Base-by-base conservation (phyloP, 2,113 vertebrate genomes). In the Micromys minutus region DNA sequence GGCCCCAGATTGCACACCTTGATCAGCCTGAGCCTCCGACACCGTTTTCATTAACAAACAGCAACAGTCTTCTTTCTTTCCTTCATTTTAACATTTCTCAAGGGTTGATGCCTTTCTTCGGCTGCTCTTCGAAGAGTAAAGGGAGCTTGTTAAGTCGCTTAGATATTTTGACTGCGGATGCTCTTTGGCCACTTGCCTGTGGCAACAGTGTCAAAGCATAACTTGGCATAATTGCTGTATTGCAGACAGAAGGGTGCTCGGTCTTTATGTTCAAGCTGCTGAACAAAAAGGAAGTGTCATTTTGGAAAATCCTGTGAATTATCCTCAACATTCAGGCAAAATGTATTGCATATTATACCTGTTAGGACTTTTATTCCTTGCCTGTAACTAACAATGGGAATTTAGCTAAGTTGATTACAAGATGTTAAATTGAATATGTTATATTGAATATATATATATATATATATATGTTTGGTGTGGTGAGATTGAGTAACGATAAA, bases 211-310 rank as follows among this genome's bases (percentile, higher is more conserved):
- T 99, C 99, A 99, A 99, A 99, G 99, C 98, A 98, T 99, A 99
- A 99, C 99, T 99, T 99, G 99, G 98, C 99, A 98, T 99, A 99
- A 99, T 99, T 99, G 99, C 99, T 99, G 98, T 99, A 99, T 99
- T 99, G 98, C 99, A 99, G 99, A 99, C 99, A 99, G 99, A 99
- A 98, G 99, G 99, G 99, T 99, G 98, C 98, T 98, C 99, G 98
- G 98, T 98, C 98, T 99, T 98, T 98, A 98, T 98, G 98, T 98
- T 98, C 98, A 98, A 99, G 98, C 98, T 99, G 99, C 99, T 99
- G 99, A 99, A 99, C 99, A 99, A 99, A 99, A 99, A 98, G 98
- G 98, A 99, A 99, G 98, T 99, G 98, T 99, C 99, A 98, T 99
- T 98, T 98, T 98, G 98, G 98, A 98, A 98, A 99, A 99, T 99